Evolutionary conservation across 2,888 invertebrate species (phyloP).

Genomic region (Conomelus anceps): DNA sequence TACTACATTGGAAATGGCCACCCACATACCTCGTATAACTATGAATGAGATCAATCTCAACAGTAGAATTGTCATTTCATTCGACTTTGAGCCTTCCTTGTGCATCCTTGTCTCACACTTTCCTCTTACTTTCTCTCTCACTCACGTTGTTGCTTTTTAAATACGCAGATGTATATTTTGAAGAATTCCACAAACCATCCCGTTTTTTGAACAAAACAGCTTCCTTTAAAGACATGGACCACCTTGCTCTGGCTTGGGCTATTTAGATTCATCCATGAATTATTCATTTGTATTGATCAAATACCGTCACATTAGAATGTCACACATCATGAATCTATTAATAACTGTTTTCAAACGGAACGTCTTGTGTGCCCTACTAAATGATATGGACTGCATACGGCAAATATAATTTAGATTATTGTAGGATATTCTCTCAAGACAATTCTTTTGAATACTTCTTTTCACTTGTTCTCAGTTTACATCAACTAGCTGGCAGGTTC

Average conservation of each 20-base stretch:
- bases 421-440: too few species aligned
- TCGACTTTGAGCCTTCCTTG: not conserved
- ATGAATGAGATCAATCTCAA: not conserved
- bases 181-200: not conserved
- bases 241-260: not conserved
- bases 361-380: not conserved
- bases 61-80: not conserved
- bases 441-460: too few species aligned
- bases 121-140: too few species aligned
- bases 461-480: too few species aligned
- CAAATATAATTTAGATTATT: too few species aligned
- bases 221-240: not conserved
- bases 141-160: not conserved
- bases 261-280: not conserved
- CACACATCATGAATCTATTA: not conserved
- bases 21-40: not conserved
- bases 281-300: not conserved
- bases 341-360: not conserved
- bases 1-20: not conserved
- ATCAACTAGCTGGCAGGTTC: too few species aligned
- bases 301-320: not conserved
- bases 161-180: not conserved
- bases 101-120: not conserved
- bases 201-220: not conserved
- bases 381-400: too few species aligned